Base-by-base conservation (phyloP, 2,888 invertebrate species). In the Thalpophila matura region DNA sequence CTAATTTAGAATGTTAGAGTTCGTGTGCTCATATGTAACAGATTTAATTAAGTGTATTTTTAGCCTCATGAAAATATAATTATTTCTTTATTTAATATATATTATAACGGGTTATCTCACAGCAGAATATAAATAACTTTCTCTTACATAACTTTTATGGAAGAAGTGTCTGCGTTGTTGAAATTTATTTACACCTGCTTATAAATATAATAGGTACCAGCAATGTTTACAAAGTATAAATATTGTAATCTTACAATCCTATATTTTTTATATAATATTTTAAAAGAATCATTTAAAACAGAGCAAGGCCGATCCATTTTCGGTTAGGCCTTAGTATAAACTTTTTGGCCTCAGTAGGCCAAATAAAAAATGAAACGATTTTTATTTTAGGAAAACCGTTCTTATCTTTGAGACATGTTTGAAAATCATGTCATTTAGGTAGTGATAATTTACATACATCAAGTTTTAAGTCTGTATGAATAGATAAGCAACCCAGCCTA, bases 31-130 rank as follows among this genome's bases (percentile, higher is more conserved):
- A 40, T 75, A 56, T 40, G 35, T 72, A 75, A 75, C 66, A 50
- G 53, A 67, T 69, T 61, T 68, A 43, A 43, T 45, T 29, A 40
- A 43, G 78, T 77, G 75, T 64, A 42, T 69, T 43, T 40, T 64
- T 74, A 77, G 59, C 77, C 60, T 64, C 63, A 69, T 53, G 66
- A 77, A 77, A 78, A 77, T 77, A 77, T 78, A n/a, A 78, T 66
- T 64, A 75, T 73, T 62, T 75, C 63, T 75, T 72, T 69, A 75
- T 47, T 68, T 49, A 57, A 53, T 57, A 50, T 40, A n/a, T 33
- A 50, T 40, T 53, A 55, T 72, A 72, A 78, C 68, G 29, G 60
- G 31, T 59, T 77, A 62, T 60, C 24, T 75, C 72, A 77, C 74
- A 74, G 77, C 72, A 45, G 56, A 67, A 64, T 77, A 77, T 74